These are phyloP conservation scores for Oostethus manadensis DNA, from an alignment of 2,113 vertebrate species.

Conservation along the genomic window DNA sequence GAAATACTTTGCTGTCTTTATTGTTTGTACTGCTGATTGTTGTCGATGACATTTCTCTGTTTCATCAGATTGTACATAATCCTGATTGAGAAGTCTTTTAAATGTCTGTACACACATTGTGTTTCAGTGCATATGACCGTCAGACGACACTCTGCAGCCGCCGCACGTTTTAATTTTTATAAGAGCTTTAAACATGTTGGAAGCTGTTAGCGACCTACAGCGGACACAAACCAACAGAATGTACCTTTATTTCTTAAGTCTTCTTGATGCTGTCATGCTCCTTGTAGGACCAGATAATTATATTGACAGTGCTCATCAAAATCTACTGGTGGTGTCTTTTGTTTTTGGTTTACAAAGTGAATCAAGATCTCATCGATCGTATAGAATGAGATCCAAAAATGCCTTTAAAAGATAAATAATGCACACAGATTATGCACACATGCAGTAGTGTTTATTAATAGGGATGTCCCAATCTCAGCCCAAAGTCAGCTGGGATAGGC, in stretches of 20 bases:
- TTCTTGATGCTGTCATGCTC: slow-evolving; percentile 25
- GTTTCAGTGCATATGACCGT: slow-evolving; percentile 52
- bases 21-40: background rate
- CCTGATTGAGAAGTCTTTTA: background rate
- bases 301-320: slow-evolving; percentile 3
- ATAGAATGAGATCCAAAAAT: no score
- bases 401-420: no score
- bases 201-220: background rate
- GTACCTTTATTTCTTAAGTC: slow-evolving; percentile 29
- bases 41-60: no score
- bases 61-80: slow-evolving; percentile 1
- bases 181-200: slow-evolving; percentile 37
- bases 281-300: slow-evolving; percentile 43
- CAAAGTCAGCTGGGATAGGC: no score
- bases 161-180: slow-evolving; percentile 63
- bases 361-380: no score
- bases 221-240: slow-evolving; percentile 30
- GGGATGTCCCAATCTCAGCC: no score
- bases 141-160: slow-evolving; percentile 10
- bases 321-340: no score
- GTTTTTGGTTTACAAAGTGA: no score
- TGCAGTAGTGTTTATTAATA: no score
- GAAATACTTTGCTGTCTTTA: no score
- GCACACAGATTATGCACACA: no score
- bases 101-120: slow-evolving; percentile 51